Evolutionary conservation across 2,888 invertebrate genomes (phyloP), one percentile per base, ranked within the genome.

Genomic region (Monochamus alternatus): DNA sequence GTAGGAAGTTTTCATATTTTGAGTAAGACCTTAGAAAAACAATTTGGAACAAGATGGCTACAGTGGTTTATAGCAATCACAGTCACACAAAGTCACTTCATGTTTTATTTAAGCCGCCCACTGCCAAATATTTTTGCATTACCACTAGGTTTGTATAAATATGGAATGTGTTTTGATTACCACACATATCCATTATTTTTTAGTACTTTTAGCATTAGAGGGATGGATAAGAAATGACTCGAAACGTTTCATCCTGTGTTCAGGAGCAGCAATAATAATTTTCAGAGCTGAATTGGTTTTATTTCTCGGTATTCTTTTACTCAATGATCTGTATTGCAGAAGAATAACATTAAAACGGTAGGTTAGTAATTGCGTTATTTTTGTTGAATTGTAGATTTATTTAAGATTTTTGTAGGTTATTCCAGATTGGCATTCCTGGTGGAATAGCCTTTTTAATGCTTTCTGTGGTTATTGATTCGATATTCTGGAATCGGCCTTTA

Each of bases 61-160:
- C 92, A 93, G 87, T 97, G 97, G 97, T 95, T 95, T 85, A 92
- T 95, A 31, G 89, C 94, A 5, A 93, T 99, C 74, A 97, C 96
- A 2, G 92, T 95, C 30, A 94, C 97, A 0, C 99, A 99, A 89
- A 99, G 98, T 89, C 99, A 99, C 90, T 97, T 99, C 87, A 94
- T 98, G 92, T 99, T 97, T 89, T 99, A 99, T 88, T 92, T 97
- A 89, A 96, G 97, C 84, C 92, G 99, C 76, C 95, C 98, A 10
- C 91, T 99, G 84, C 99, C 99, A 73, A 99, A 99, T 89, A 96
- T 95, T 47, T 95, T 99, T 92, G 98, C 96, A 55, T 89, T 99
- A 85, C 95, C 96, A 70, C 89, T 98, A 86, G 98, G 98, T 98
- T 92, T 91, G 89, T 84, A 76, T 75, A 72, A 59, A 31, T 67